Conservation (phyloP, 2,888 invertebrate genomes). For the Nasonovia ribisnigri region DNA sequence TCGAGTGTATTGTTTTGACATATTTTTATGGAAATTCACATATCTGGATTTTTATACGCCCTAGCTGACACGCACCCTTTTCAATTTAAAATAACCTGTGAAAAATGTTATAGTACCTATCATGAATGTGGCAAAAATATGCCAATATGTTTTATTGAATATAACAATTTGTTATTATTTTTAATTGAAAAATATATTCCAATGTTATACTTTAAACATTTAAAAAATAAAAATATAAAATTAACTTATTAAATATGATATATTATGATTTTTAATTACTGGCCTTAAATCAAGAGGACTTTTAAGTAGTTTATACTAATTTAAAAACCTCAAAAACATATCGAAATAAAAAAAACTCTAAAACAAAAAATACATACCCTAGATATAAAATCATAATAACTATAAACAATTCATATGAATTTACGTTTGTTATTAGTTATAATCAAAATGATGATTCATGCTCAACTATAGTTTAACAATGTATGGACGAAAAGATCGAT, state of each 20-base stretch:
- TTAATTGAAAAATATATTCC: background rate
- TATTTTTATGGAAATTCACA: background rate
- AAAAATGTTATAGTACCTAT: background rate
- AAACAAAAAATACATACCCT: background rate
- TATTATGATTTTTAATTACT: background rate
- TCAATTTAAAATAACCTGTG: conserved; percentile 4
- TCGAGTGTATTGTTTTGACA: conserved; percentile 19
- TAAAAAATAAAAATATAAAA: background rate
- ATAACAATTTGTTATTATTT: background rate
- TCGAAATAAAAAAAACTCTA: background rate
- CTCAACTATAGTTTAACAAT: background rate
- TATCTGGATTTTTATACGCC: background rate
- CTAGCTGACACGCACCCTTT: background rate
- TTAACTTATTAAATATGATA: background rate
- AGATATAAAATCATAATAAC: background rate
- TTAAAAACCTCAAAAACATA: background rate
- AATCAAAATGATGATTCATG: background rate
- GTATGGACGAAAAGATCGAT: background rate
- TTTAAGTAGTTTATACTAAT: background rate
- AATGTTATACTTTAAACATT: background rate
- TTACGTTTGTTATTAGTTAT: background rate
- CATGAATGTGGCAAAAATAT: background rate
- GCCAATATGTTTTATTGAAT: background rate
- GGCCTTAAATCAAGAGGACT: background rate
- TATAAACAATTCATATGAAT: background rate